phyloP scores from a whole-genome alignment of 2,113 vertebrate species.

The Gila orcuttii region DNA sequence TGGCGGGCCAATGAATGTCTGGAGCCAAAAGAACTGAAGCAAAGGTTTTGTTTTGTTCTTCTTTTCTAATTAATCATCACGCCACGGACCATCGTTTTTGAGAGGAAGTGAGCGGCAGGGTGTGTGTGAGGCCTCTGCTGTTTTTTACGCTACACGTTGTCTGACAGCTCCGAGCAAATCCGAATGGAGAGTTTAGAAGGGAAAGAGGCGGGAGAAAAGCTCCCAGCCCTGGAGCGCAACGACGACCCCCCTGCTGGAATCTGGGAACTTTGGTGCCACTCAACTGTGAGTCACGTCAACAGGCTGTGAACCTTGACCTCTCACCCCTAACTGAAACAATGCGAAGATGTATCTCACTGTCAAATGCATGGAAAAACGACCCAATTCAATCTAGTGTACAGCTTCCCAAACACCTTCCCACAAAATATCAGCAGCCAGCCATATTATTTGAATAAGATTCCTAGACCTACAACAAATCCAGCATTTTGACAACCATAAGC shows the following conservation, averaged over 20 bases:
- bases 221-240: constrained; percentile 14
- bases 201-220: background rate
- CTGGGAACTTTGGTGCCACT: constrained; percentile 58
- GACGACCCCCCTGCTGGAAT: constrained; percentile 32
- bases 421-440: background rate
- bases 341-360: constrained; percentile 28
- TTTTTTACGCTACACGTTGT: constrained; percentile 18
- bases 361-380: background rate
- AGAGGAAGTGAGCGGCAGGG: constrained; percentile 20
- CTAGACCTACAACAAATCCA: constrained; percentile 5
- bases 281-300: constrained; percentile 64
- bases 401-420: background rate
- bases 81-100: constrained; percentile 10
- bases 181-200: constrained; percentile 30
- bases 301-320: constrained; percentile 55
- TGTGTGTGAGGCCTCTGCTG: background rate
- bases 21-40: constrained; percentile 31
- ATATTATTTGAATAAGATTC: background rate
- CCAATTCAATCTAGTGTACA: background rate
- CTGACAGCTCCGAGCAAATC: constrained; percentile 32
- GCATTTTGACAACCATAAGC: constrained; percentile 35
- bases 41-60: constrained; percentile 41
- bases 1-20: constrained; percentile 29
- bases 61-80: constrained; percentile 49
- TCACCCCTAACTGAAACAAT: constrained; percentile 55